phyloP scores from a whole-genome alignment of 2,888 invertebrate species.

The Gasteruption jaculator region DNA sequence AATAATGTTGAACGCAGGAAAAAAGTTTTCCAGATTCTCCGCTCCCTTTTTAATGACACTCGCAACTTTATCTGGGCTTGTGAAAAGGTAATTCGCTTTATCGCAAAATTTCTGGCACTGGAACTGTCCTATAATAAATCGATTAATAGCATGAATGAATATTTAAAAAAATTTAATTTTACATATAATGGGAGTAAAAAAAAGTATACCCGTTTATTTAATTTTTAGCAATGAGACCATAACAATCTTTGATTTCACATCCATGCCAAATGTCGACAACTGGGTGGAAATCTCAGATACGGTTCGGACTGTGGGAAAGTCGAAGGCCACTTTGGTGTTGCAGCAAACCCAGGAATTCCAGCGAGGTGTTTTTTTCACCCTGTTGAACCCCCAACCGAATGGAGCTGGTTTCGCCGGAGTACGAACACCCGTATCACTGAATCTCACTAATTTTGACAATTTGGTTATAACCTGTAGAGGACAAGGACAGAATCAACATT shows the following conservation, averaged over 20 bases:
- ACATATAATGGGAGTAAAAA: too few species aligned
- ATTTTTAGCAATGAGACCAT: too few species aligned
- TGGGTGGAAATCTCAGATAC: conserved; percentile 66
- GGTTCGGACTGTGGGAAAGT: conserved; percentile 63
- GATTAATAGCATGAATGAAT: too few species aligned
- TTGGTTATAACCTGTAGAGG: conserved; percentile 58
- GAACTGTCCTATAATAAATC: too few species aligned
- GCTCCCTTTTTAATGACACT: too few species aligned
- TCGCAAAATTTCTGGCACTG: too few species aligned
- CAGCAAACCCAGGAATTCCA: conserved; percentile 60
- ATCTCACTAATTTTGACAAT: conserved; percentile 54
- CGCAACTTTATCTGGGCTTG: too few species aligned
- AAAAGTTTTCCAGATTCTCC: too few species aligned
- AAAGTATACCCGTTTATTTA: too few species aligned
- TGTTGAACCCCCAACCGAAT: conserved; percentile 64
- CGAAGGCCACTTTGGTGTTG: conserved; percentile 59
- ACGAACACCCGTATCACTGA: conserved; percentile 52
- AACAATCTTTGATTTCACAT: conserved; percentile 65
- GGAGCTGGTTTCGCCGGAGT: conserved; percentile 67
- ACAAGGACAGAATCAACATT: conserved; percentile 59
- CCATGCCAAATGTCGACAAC: conserved; percentile 51
- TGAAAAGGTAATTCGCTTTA: too few species aligned
- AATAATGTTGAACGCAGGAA: too few species aligned
- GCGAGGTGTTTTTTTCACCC: conserved; percentile 61
- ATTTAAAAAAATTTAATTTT: too few species aligned